Conservation (phyloP, 2,888 invertebrate genomes). For the Prosapia bicincta region DNA sequence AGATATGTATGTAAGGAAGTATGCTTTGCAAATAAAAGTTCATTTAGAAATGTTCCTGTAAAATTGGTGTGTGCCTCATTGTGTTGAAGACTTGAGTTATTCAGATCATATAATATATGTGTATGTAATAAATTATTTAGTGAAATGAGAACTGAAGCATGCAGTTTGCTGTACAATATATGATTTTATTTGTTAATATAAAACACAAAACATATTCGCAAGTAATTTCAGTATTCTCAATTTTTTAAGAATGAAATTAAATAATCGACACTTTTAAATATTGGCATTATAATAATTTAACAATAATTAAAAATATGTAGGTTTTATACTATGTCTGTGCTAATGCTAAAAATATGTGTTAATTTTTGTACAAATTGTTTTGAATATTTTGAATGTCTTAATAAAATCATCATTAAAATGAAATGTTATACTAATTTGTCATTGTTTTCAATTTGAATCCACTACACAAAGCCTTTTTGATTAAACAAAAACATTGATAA, state of each 20-base stretch:
- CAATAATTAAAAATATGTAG: too few relatives aligned
- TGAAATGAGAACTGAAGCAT: neutral
- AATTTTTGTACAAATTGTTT: neutral
- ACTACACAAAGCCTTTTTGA: neutral
- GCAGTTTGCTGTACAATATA: neutral
- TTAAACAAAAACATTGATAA: too few relatives aligned
- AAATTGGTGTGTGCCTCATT: slow-evolving; percentile 2
- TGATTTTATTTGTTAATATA: neutral
- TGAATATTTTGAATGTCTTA: neutral
- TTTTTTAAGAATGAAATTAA: neutral
- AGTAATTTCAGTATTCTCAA: neutral
- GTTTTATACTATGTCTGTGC: too few relatives aligned
- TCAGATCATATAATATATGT: neutral
- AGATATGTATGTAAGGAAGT: too few relatives aligned
- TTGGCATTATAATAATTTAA: too few relatives aligned
- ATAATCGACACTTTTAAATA: neutral
- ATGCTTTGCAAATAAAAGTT: too few relatives aligned
- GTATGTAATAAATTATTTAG: neutral
- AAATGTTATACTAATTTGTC: neutral
- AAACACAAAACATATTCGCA: neutral
- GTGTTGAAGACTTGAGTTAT: neutral
- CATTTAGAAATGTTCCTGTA: neutral
- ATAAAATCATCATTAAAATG: neutral
- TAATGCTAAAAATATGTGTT: too few relatives aligned
- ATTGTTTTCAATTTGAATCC: neutral